phyloP scores from a whole-genome alignment of 2,888 invertebrate genomes.

The Amphipoea lucens region DNA sequence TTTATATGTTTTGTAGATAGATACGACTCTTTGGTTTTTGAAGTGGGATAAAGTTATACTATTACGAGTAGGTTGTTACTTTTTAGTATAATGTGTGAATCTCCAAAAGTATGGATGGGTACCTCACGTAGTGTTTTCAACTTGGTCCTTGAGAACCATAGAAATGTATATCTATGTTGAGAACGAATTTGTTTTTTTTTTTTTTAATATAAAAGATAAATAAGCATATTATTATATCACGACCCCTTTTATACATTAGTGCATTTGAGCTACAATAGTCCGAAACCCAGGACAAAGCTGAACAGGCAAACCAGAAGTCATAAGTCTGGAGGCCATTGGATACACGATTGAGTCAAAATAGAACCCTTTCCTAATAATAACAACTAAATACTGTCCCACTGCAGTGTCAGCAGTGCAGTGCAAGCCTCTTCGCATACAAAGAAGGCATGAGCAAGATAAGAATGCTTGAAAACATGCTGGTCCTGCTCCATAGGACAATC shows the following conservation, averaged over 20 bases:
- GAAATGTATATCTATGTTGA: too few species aligned
- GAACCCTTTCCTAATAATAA: neutral
- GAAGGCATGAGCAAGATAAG: neutral
- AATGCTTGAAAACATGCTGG: too few species aligned
- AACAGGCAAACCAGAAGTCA: neutral
- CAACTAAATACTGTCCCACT: neutral
- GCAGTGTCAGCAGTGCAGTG: neutral
- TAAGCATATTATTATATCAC: neutral
- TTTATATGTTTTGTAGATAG: slow-evolving; percentile 17
- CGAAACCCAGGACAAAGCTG: neutral
- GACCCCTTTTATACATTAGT: neutral
- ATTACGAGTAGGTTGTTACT: slow-evolving; percentile 37
- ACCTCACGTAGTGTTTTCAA: neutral
- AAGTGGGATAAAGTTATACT: slow-evolving; percentile 32
- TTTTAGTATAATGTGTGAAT: slow-evolving; percentile 49
- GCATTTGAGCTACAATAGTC: neutral
- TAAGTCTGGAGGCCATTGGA: neutral
- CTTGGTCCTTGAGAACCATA: neutral
- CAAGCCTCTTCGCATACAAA: neutral
- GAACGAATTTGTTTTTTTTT: neutral
- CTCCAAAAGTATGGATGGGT: slow-evolving; percentile 2
- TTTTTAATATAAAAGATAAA: neutral
- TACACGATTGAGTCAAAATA: neutral
- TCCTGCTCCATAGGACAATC: too few species aligned
- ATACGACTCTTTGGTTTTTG: slow-evolving; percentile 33